A percentile compares a stretch with the other conserved stretches of the same genome.
These are phyloP conservation scores for Malthinus seriepunctatus DNA, from an alignment of 2,888 invertebrate genomes.

Conservation along the genomic window DNA sequence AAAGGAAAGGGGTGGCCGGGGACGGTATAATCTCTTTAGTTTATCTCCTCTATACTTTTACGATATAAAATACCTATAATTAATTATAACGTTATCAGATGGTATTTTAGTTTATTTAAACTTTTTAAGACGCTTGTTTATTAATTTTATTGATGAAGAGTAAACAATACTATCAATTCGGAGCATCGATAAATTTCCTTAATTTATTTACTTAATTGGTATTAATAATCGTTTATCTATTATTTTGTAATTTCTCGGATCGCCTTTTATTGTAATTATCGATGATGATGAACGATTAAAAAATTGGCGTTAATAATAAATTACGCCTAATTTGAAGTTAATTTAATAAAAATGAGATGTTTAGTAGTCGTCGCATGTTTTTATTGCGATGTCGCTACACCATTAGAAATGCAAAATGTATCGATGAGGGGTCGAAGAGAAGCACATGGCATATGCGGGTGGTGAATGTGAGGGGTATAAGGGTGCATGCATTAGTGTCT, in stretches of 20 bases:
- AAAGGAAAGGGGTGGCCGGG: too few species aligned
- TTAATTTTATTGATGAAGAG: conserved; percentile 26
- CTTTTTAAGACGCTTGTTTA: conserved; percentile 21
- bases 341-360: neutral
- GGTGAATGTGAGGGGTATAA: conserved; percentile 37
- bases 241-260: conserved; percentile 19
- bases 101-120: conserved; percentile 10
- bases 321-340: neutral
- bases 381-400: conserved; percentile 18
- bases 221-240: conserved; percentile 26
- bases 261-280: neutral
- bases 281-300: neutral
- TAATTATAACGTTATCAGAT: neutral
- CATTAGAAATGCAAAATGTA: conserved; percentile 29
- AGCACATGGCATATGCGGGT: conserved; percentile 44
- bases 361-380: conserved; percentile 17
- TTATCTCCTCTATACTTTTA: neutral
- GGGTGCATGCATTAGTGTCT: conserved; percentile 54
- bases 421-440: conserved; percentile 31
- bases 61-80: conserved; percentile 7
- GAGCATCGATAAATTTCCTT: conserved; percentile 36
- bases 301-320: too few species aligned
- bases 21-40: too few species aligned
- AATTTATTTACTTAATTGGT: conserved; percentile 37
- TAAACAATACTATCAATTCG: conserved; percentile 38